A percentile compares a stretch with the other conserved stretches of the same genome.
phyloP scores from a whole-genome alignment of 2,888 invertebrate genomes.

The Drosophila affinis region DNA sequence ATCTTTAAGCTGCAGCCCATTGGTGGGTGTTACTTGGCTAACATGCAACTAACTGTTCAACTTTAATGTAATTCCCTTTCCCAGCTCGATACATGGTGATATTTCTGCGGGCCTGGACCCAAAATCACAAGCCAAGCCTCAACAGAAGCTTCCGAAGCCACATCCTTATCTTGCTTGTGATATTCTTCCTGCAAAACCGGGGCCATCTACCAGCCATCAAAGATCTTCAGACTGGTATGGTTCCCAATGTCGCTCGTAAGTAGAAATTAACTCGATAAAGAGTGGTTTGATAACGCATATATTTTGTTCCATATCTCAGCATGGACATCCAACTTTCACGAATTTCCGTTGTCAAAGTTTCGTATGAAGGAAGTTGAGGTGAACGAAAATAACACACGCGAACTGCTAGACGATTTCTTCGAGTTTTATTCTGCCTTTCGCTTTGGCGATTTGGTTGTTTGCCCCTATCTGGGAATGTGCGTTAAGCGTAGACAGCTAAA shows the following conservation, averaged over 20 bases:
- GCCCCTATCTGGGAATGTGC: constrained; percentile 14
- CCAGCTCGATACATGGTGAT: constrained; percentile 44
- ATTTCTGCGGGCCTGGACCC: constrained; percentile 23
- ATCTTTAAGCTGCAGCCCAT: constrained; percentile 44
- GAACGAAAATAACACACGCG: background rate
- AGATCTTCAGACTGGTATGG: background rate
- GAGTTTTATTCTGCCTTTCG: constrained; percentile 6
- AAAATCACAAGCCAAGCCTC: accelerated
- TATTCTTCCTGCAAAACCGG: constrained; percentile 34
- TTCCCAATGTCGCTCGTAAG: constrained; percentile 18
- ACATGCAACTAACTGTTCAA: too few relatives aligned
- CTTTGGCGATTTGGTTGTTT: background rate
- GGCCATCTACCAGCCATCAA: constrained; percentile 20
- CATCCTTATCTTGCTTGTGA: constrained; percentile 36
- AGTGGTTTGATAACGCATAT: too few relatives aligned
- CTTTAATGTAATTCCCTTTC: background rate
- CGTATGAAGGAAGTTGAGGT: background rate
- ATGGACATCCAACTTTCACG: background rate
- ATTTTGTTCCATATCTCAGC: constrained; percentile 3
- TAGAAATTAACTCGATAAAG: background rate
- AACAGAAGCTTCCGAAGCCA: constrained; percentile 22
- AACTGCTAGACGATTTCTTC: constrained; percentile 7
- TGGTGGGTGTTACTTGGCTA: constrained; percentile 10
- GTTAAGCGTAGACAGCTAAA: background rate
- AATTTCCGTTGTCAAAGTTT: background rate